These are phyloP conservation scores for Heteractis magnifica DNA, from an alignment of 92 coral and sea anemone species.

Conservation along the genomic window DNA sequence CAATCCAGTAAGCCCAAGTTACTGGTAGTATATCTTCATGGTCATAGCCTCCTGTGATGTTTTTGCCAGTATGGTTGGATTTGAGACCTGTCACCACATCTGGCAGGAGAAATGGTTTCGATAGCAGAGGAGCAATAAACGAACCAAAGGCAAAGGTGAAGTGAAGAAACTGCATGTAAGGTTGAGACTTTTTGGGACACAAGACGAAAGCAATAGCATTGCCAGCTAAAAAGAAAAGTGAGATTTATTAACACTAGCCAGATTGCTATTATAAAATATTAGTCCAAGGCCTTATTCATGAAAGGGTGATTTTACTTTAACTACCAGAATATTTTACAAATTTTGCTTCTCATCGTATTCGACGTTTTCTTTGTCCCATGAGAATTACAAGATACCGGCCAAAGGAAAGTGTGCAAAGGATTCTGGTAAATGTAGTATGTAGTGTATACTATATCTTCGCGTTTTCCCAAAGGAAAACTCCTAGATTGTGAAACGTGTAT, in stretches of 20 bases:
- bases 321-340: too few relatives aligned
- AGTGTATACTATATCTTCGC: too few relatives aligned
- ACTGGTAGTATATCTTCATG: conserved; percentile 41
- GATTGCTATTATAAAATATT: too few relatives aligned
- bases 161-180: conserved; percentile 82
- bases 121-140: conserved; percentile 76
- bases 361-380: too few relatives aligned
- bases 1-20: conserved; percentile 82
- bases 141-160: conserved; percentile 89
- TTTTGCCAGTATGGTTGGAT: conserved; percentile 12
- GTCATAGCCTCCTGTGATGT: background rate
- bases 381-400: too few relatives aligned
- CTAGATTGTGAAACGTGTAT: too few relatives aligned
- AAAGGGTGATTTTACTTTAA: too few relatives aligned
- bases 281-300: too few relatives aligned
- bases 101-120: conserved; percentile 72
- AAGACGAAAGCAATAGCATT: conserved; percentile 75
- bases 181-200: conserved; percentile 78
- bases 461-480: too few relatives aligned
- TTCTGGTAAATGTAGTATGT: too few relatives aligned
- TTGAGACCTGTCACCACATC: conserved; percentile 3
- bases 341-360: too few relatives aligned
- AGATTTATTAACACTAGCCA: background rate
- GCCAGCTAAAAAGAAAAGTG: conserved; percentile 62
- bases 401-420: too few relatives aligned